These are phyloP conservation scores for Axinella damicornis DNA, from an alignment of 37 sponge, comb jelly and placozoan genomes.

Conservation along the genomic window DNA sequence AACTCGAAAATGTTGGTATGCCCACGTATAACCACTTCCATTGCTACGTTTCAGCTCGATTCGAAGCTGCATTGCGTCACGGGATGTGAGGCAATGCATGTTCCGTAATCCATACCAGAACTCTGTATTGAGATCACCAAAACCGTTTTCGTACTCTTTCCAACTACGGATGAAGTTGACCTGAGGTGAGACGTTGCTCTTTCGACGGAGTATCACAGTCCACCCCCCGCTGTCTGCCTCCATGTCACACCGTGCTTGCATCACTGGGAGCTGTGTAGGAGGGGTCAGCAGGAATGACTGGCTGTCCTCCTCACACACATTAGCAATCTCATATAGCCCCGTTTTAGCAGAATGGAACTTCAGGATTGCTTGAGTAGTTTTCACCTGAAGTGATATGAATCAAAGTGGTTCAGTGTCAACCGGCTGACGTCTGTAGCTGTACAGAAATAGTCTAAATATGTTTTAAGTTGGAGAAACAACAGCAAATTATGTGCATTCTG, in stretches of 20 bases:
- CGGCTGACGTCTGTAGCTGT: neutral
- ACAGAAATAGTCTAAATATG: neutral
- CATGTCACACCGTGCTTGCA: conserved; percentile 22
- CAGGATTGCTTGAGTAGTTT: too few relatives aligned
- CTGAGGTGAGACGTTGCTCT: conserved; percentile 13
- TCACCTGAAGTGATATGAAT: neutral
- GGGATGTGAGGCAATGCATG: conserved; percentile 33
- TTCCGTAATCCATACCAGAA: conserved; percentile 49
- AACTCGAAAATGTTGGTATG: conserved; percentile 16
- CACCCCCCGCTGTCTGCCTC: conserved; percentile 26
- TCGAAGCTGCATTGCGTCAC: neutral
- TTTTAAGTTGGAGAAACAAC: too few relatives aligned
- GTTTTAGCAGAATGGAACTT: too few relatives aligned
- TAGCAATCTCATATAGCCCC: too few relatives aligned
- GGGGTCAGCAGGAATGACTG: too few relatives aligned
- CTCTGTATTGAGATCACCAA: conserved; percentile 29
- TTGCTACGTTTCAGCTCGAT: conserved; percentile 1
- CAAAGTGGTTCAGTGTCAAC: too few relatives aligned
- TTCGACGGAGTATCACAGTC: conserved; percentile 20
- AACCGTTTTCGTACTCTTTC: conserved; percentile 36
- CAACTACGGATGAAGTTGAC: conserved; percentile 24
- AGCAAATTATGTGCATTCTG: too few relatives aligned
- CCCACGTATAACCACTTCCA: neutral
- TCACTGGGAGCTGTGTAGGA: too few relatives aligned
- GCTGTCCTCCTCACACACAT: too few relatives aligned